A percentile compares a stretch with the other conserved stretches of the same genome.
phyloP scores from a whole-genome alignment of 2,113 vertebrate species.

The Hippocampus mohnikei region DNA sequence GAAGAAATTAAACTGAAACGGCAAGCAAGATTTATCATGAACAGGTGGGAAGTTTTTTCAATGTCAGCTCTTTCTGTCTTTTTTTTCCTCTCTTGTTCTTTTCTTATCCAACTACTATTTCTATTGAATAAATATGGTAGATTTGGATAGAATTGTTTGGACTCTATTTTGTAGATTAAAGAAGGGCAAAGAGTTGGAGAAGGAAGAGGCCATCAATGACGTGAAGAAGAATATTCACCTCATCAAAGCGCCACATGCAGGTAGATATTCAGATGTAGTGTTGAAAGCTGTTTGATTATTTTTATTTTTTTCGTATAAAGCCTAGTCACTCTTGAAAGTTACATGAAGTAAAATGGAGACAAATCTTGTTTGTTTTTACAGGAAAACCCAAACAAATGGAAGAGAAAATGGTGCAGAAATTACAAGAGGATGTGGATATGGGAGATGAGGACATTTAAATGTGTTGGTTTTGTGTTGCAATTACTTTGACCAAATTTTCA shows the following conservation, averaged over 20 bases:
- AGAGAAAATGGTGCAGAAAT: constrained; percentile 92
- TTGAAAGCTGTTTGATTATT: not conserved
- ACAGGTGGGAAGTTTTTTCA: constrained; percentile 78
- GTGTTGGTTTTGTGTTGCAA: constrained; percentile 2
- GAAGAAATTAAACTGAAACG: constrained; percentile 90
- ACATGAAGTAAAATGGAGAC: not conserved
- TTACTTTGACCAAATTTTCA: constrained; percentile 1
- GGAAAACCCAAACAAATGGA: constrained; percentile 87
- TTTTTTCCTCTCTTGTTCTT: not conserved
- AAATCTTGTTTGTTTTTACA: constrained; percentile 45
- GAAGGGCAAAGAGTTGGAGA: constrained; percentile 90
- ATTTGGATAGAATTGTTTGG: not conserved
- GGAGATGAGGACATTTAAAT: constrained; percentile 65
- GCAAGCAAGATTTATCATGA: constrained; percentile 92
- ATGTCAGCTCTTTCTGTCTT: not conserved
- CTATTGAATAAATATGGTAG: not conserved
- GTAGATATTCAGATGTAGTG: constrained; percentile 57
- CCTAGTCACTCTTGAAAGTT: not conserved
- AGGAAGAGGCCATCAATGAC: constrained; percentile 86
- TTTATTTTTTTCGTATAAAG: not conserved
- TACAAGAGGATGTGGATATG: constrained; percentile 90
- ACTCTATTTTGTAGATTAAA: constrained; percentile 75
- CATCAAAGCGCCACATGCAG: constrained; percentile 88
- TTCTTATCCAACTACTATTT: not conserved
- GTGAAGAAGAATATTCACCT: constrained; percentile 97